Conservation (phyloP, 2,113 vertebrate species). For the Odontophorus gujanensis region DNA sequence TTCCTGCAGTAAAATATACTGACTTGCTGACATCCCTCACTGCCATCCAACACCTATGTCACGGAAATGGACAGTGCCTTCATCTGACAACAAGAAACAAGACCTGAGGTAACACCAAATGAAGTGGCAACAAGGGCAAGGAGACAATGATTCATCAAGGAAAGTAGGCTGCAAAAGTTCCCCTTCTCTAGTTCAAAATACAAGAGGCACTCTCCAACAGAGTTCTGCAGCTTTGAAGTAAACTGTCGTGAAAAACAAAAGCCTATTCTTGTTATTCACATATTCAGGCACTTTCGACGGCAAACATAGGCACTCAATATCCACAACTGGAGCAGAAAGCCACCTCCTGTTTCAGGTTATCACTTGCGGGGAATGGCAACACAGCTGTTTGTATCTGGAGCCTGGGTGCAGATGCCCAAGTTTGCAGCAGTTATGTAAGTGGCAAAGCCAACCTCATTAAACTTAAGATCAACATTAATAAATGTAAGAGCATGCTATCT, state of each 20-base stretch:
- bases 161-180: not conserved
- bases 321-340: not conserved
- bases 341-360: not conserved
- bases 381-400: not conserved
- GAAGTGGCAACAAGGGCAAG: not conserved
- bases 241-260: not conserved
- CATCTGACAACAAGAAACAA: not conserved
- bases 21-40: not conserved
- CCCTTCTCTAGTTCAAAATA: not conserved
- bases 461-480: slow-evolving; percentile 43
- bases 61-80: not conserved
- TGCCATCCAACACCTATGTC: not conserved
- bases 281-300: not conserved
- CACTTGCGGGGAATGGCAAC: not conserved
- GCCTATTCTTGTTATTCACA: not conserved
- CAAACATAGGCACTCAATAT: not conserved
- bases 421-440: slow-evolving; percentile 38
- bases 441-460: slow-evolving; percentile 34
- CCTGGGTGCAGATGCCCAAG: not conserved
- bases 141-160: not conserved
- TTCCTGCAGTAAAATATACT: not conserved
- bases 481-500: slow-evolving; percentile 39
- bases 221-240: not conserved
- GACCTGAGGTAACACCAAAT: not conserved
- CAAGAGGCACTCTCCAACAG: not conserved